A percentile compares a stretch with the other conserved stretches of the same genome.
phyloP scores from a whole-genome alignment of 2,888 invertebrate genomes.

The Hirtodrosophila alboralis region DNA sequence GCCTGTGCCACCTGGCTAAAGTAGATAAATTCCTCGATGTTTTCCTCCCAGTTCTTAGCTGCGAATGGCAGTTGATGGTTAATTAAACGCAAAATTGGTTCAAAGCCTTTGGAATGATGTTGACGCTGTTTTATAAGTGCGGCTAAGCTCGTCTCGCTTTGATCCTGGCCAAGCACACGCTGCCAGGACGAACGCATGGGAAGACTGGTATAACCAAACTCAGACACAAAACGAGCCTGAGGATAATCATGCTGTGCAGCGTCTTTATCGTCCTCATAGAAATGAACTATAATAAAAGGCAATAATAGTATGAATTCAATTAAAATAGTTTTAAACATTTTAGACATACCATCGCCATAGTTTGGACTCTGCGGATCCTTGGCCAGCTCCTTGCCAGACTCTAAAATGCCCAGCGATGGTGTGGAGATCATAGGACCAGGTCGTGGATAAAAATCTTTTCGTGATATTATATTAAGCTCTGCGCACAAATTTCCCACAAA shows the following conservation, averaged over 20 bases:
- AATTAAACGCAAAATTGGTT: conserved; percentile 86
- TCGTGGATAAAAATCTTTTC: conserved; percentile 74
- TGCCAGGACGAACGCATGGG: conserved; percentile 90
- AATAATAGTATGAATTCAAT: neutral
- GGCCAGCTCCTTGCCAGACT: conserved; percentile 90
- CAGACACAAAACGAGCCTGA: conserved; percentile 94
- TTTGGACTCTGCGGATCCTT: conserved; percentile 89
- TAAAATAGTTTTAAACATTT: too few relatives aligned
- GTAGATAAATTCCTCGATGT: conserved; percentile 90
- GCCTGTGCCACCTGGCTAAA: conserved; percentile 96
- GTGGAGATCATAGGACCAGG: conserved; percentile 90
- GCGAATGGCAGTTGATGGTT: conserved; percentile 87
- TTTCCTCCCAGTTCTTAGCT: conserved; percentile 84
- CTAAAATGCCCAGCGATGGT: conserved; percentile 93
- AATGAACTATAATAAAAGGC: conserved; percentile 87
- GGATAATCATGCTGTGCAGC: conserved; percentile 91
- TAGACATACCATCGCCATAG: conserved; percentile 92
- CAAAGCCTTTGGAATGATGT: conserved; percentile 91
- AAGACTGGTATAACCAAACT: conserved; percentile 97
- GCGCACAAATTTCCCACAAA: conserved; percentile 91
- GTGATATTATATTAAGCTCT: conserved; percentile 85
- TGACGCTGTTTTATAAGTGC: conserved; percentile 91
- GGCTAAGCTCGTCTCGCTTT: conserved; percentile 85
- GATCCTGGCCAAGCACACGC: conserved; percentile 85
- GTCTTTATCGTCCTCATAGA: conserved; percentile 92